phyloP scores from a whole-genome alignment of 64 coral and sea anemone species.

The Pocillopora damicornis region DNA sequence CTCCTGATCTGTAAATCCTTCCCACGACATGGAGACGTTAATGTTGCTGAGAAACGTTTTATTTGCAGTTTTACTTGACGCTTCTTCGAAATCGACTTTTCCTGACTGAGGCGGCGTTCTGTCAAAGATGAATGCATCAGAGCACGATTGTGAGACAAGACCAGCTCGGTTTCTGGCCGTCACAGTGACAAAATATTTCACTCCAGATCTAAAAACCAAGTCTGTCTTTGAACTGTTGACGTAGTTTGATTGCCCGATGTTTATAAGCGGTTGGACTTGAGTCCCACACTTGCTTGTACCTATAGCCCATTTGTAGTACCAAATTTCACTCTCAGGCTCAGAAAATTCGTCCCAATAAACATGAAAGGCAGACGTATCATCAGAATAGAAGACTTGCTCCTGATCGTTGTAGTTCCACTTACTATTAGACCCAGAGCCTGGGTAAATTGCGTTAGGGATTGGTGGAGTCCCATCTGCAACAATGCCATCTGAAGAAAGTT shows the following conservation, averaged over 20 bases:
- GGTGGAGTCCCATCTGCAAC: constrained; percentile 65
- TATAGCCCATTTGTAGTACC: constrained; percentile 94
- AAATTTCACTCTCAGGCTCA: constrained; percentile 78
- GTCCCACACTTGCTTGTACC: constrained; percentile 76
- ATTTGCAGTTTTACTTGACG: background rate
- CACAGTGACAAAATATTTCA: constrained; percentile 76
- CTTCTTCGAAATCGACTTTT: constrained; percentile 25
- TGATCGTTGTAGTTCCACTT: constrained; percentile 45
- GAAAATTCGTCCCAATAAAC: constrained; percentile 62
- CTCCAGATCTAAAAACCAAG: constrained; percentile 29
- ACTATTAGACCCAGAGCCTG: constrained; percentile 7
- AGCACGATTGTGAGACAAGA: constrained; percentile 74
- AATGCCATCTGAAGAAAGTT: constrained; percentile 67
- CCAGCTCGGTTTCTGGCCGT: constrained; percentile 56
- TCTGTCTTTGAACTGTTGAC: constrained; percentile 62
- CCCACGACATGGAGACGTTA: constrained; percentile 30
- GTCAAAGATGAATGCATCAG: constrained; percentile 73
- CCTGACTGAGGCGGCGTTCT: constrained; percentile 54
- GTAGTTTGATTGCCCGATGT: constrained; percentile 52
- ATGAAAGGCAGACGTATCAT: background rate
- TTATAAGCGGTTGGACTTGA: constrained; percentile 76
- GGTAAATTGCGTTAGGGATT: constrained; percentile 26
- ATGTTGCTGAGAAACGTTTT: background rate
- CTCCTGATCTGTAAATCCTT: constrained; percentile 45
- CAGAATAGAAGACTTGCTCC: constrained; percentile 48